phyloP scores from a whole-genome alignment of 2,113 vertebrate species.

The Chitala chitala region DNA sequence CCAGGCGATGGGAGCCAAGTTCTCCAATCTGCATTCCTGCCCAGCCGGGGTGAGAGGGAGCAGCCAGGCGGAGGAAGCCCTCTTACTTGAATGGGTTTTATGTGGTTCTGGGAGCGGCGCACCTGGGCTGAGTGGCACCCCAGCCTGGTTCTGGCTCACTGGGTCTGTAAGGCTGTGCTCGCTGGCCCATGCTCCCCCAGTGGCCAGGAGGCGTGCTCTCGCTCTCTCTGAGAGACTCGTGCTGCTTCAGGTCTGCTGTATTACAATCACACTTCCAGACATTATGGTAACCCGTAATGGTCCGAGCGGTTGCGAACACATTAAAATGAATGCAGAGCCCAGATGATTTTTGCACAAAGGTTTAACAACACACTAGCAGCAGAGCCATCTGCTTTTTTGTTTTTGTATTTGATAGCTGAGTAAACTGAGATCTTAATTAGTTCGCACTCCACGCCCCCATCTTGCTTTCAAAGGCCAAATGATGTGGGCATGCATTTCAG shows the following conservation, averaged over 20 bases:
- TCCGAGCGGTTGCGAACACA: background rate
- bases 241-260: no score
- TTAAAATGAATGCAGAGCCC: background rate
- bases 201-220: no score
- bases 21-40: slow-evolving; percentile 63
- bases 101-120: slow-evolving; percentile 47
- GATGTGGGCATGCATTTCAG: slow-evolving; percentile 10
- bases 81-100: slow-evolving; percentile 63
- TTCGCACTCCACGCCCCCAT: slow-evolving; percentile 10
- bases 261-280: no score
- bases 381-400: slow-evolving; percentile 18
- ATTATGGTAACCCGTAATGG: no score
- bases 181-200: background rate
- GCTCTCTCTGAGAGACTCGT: no score
- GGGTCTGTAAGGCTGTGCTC: background rate
- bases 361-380: background rate
- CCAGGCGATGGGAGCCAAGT: slow-evolving; percentile 70
- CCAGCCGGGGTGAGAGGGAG: slow-evolving; percentile 60
- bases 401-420: slow-evolving; percentile 22
- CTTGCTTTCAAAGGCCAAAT: slow-evolving; percentile 22
- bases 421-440: slow-evolving; percentile 24
- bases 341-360: background rate
- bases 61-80: slow-evolving; percentile 69
- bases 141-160: background rate
- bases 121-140: slow-evolving; percentile 52